Evolutionary conservation across 2,797 vertebrate species (phyloP).

Genomic region (Lerista edwardsae): DNA sequence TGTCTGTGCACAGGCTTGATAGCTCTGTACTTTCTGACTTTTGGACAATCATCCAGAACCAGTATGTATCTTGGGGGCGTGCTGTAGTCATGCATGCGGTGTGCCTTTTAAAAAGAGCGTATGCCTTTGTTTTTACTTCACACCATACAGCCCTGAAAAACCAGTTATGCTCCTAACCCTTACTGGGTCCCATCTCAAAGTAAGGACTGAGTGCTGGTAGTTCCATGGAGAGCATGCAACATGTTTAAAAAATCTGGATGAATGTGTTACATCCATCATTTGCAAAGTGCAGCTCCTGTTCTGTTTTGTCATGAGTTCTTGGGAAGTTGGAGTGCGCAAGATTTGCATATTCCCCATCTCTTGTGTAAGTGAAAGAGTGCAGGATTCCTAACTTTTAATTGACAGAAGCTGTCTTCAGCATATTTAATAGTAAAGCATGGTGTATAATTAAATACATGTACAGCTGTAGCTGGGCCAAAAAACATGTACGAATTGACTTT

Average conservation of each 20-base stretch:
- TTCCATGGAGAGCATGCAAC: not conserved
- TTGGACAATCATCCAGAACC: too few relatives aligned
- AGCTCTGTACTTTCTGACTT: too few relatives aligned
- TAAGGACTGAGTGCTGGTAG: not conserved
- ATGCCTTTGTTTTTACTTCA: not conserved
- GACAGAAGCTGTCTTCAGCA: too few relatives aligned
- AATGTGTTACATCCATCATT: not conserved
- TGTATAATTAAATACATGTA: too few relatives aligned
- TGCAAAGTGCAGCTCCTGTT: not conserved
- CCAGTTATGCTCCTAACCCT: not conserved
- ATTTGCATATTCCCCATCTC: not conserved
- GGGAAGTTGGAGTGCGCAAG: too few relatives aligned
- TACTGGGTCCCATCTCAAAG: not conserved
- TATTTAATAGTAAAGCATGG: too few relatives aligned
- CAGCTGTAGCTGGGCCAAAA: too few relatives aligned
- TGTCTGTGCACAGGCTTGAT: too few relatives aligned
- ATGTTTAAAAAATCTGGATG: not conserved
- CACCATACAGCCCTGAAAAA: not conserved
- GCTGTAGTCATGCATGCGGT: too few relatives aligned
- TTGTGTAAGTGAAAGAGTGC: not conserved
- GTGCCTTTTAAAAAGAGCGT: not conserved
- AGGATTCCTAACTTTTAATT: too few relatives aligned
- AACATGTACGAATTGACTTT: not conserved
- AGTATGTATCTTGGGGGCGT: too few relatives aligned
- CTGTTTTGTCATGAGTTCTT: not conserved